Conservation (phyloP, 2,888 invertebrate species). For the Gymnoscelis rufifasciata region DNA sequence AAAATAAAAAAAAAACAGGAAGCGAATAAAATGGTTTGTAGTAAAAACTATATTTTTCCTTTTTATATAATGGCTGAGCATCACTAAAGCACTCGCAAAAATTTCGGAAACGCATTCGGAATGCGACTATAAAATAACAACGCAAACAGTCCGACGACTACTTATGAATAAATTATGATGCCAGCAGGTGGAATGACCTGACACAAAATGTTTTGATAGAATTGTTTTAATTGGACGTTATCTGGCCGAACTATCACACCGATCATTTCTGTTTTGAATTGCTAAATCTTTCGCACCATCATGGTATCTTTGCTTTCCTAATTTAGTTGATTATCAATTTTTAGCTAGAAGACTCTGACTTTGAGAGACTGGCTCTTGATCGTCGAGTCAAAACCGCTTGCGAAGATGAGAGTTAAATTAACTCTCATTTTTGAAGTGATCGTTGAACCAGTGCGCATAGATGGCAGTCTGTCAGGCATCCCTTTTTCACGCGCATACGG, state of each 20-base stretch:
- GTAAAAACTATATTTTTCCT: too few species aligned
- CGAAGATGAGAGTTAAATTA: too few species aligned
- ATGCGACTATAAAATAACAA: conserved; percentile 33
- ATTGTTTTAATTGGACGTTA: conserved; percentile 78
- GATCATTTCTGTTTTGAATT: conserved; percentile 36
- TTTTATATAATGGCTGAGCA: not conserved
- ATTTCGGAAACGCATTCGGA: conserved; percentile 21
- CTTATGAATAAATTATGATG: conserved; percentile 74
- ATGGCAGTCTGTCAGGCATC: too few species aligned
- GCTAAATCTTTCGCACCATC: not conserved
- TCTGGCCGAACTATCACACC: conserved; percentile 62
- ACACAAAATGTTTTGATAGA: conserved; percentile 79
- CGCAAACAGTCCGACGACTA: conserved; percentile 44
- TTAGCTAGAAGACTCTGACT: too few species aligned
- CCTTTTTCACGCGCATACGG: too few species aligned
- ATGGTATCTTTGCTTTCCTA: not conserved
- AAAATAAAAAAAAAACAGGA: too few species aligned
- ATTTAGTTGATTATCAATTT: too few species aligned
- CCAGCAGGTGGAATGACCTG: conserved; percentile 77
- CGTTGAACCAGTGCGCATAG: too few species aligned
- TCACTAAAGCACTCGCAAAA: conserved; percentile 5
- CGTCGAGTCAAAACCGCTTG: too few species aligned
- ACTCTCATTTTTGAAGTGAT: too few species aligned
- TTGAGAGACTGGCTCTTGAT: too few species aligned
- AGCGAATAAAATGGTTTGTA: not conserved